These are phyloP conservation scores for Rhinolophus ferrumequinum DNA, from an alignment of 2,113 vertebrate genomes.

Conservation along the genomic window DNA sequence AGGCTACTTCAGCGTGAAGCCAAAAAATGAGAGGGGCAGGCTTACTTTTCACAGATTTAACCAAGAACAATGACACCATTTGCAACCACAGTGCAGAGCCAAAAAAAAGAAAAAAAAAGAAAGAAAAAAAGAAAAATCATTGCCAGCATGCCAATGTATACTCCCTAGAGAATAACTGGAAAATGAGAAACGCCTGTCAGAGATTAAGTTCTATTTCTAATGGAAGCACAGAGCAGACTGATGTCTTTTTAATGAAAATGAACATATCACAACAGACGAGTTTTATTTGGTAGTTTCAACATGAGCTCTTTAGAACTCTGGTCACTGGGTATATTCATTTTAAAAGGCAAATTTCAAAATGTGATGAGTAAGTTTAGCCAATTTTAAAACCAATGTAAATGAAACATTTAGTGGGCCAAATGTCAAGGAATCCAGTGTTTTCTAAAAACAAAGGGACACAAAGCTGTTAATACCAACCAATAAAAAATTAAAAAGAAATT, in stretches of 20 bases:
- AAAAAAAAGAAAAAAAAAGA: slow-evolving; percentile 1
- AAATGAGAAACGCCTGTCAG: slow-evolving; percentile 68
- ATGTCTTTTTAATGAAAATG: slow-evolving; percentile 74
- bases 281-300: slow-evolving; percentile 44
- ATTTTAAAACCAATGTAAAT: slow-evolving; percentile 16
- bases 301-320: slow-evolving; percentile 10
- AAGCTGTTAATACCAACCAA: neutral
- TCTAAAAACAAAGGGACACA: neutral
- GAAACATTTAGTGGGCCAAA: neutral
- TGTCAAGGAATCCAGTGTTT: neutral
- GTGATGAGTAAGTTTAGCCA: neutral
- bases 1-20: slow-evolving; percentile 66
- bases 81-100: slow-evolving; percentile 71
- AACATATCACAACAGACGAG: slow-evolving; percentile 58
- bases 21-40: slow-evolving; percentile 49
- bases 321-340: neutral
- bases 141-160: slow-evolving; percentile 54
- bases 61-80: slow-evolving; percentile 78
- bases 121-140: neutral
- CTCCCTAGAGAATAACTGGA: slow-evolving; percentile 66
- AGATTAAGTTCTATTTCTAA: slow-evolving; percentile 72
- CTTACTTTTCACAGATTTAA: slow-evolving; percentile 67
- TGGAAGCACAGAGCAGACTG: slow-evolving; percentile 25
- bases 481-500: slow-evolving; percentile 18
- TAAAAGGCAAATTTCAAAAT: slow-evolving; percentile 42